Evolutionary conservation across 2,797 vertebrate genomes (phyloP), one percentile per base, ranked within the genome.

Genomic region (Echeneis naucrates): DNA sequence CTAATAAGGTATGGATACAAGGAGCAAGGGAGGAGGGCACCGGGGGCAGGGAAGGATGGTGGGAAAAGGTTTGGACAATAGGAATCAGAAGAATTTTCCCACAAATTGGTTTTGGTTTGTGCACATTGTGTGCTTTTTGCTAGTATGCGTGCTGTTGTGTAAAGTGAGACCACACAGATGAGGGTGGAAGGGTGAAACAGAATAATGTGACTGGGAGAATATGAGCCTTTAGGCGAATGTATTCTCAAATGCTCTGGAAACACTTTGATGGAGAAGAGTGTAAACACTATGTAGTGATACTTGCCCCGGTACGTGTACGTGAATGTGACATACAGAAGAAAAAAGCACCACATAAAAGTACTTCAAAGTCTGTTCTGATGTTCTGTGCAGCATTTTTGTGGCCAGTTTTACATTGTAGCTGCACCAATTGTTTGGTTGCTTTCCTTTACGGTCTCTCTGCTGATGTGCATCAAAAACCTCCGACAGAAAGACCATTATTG

Each of bases 1-100:
- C 92, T 92, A 91, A 93, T 91, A 92, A 90, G 92, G 91, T 67
- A 78, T 75, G 65, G 69, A 51, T 57, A 42, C 26, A 56, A 51
- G 54, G 66, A 74, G 53, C 60, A 68, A 52, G 51, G 38, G 80
- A 70, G 64, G 63, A 70, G 64, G 63, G 66, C 61, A 33, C 32
- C 33, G 60, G 66, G 77, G 58, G 70, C 17, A 27, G 70, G 27
- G 42, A 57, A 50, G 21, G 68, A 80, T 54, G 59, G 69, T 80
- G 80, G 83, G 87, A 85, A 89, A 83, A 81, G 61, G 30, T 26
- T 72, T 84, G 35, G 45, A 83, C 72, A 75, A 67, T 61, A 40
- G 48, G 56, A 75, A 51, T 75, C 48, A 59, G 47, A 73, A 87
- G 53, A 68, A 80, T 82, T 84, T 93, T 89, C 84, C 92, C 92